A percentile compares a stretch with the other conserved stretches of the same genome.
Evolutionary conservation across 2,888 invertebrate genomes (phyloP).

Genomic region (Antheraea assamensis): DNA sequence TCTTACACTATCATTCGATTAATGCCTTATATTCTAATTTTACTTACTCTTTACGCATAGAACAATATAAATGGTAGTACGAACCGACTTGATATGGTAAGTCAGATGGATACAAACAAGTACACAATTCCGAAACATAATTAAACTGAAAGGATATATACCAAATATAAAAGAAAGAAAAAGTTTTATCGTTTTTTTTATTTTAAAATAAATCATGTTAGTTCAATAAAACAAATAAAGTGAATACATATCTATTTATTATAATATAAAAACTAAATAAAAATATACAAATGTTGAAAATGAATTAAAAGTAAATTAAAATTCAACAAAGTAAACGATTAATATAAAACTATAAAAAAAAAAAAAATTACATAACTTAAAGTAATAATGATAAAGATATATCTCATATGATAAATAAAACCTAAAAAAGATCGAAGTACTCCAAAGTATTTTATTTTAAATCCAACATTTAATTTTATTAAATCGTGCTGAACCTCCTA

Average conservation of each 20-base stretch:
- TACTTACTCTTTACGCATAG: neutral
- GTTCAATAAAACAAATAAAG: slow-evolving; percentile 10
- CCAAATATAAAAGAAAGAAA: neutral
- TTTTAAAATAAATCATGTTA: neutral
- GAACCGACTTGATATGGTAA: neutral
- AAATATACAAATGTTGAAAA: neutral
- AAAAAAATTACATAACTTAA: neutral
- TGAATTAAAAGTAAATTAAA: neutral
- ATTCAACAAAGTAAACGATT: slow-evolving; percentile 13
- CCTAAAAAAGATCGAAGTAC: neutral
- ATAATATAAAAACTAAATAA: slow-evolving; percentile 5
- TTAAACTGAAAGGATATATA: neutral
- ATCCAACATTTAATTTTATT: neutral
- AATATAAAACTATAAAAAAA: neutral
- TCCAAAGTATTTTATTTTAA: neutral
- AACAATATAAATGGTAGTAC: neutral
- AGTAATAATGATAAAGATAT: slow-evolving; percentile 1
- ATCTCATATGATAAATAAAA: neutral
- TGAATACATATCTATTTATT: slow-evolving; percentile 11
- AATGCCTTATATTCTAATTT: slow-evolving; percentile 3
- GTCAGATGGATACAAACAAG: neutral
- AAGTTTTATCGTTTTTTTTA: too few relatives aligned
- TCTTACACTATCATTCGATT: neutral
- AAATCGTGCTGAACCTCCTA: neutral
- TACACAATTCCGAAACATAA: neutral